phyloP scores from a whole-genome alignment of 2,797 vertebrate genomes.

The Tangara arthus region DNA sequence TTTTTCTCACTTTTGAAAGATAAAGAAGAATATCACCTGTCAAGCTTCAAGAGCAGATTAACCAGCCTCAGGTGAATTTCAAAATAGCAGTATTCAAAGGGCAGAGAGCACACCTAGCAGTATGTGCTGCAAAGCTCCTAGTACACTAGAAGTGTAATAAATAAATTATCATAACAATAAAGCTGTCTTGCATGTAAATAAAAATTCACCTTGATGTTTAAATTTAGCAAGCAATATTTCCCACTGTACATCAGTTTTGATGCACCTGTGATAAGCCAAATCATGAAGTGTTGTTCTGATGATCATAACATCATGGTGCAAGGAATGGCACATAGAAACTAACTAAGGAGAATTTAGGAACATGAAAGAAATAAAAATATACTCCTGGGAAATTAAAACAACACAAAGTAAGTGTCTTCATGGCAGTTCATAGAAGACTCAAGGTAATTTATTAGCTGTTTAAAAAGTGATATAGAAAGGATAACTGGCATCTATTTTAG shows the following conservation, averaged over 20 bases:
- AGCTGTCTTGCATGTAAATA: background rate
- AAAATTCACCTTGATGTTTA: background rate
- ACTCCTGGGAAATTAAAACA: background rate
- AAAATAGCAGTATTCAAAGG: background rate
- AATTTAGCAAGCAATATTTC: background rate
- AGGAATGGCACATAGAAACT: background rate
- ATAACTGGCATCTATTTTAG: background rate
- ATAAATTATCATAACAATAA: constrained; percentile 46
- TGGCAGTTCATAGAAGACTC: background rate
- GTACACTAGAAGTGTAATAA: background rate
- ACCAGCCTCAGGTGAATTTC: background rate
- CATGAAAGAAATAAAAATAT: background rate
- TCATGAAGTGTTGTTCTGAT: background rate
- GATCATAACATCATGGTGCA: background rate
- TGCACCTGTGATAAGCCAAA: background rate
- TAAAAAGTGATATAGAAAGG: background rate
- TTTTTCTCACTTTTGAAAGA: constrained; percentile 1
- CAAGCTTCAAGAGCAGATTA: constrained; percentile 3
- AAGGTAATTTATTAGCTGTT: background rate
- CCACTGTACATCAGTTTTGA: background rate
- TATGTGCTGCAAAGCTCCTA: background rate
- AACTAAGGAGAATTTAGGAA: background rate
- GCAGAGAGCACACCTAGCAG: background rate
- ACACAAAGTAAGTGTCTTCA: background rate
- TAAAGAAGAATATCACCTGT: background rate